These are phyloP conservation scores for Ellobium chinense DNA, from an alignment of 2,888 invertebrate genomes.

Conservation along the genomic window DNA sequence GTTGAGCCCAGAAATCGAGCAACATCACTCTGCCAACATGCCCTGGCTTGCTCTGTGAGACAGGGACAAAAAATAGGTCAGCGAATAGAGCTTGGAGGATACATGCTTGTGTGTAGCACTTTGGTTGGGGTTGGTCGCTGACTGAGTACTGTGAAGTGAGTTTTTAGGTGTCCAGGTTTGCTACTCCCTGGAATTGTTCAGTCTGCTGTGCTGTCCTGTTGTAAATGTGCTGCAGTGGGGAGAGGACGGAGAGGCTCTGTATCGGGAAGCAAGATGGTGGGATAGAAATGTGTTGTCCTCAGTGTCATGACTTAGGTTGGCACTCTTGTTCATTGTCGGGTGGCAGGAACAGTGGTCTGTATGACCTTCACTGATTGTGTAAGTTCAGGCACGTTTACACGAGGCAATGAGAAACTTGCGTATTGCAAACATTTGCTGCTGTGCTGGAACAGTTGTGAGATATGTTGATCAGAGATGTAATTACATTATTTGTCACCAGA, in stretches of 20 bases:
- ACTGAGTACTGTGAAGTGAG: slow-evolving; percentile 10
- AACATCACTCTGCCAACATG: slow-evolving; percentile 28
- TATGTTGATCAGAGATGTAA: too few relatives aligned
- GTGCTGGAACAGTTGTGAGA: neutral
- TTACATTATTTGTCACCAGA: too few relatives aligned
- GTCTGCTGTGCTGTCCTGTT: slow-evolving; percentile 15
- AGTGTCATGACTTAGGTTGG: slow-evolving; percentile 21
- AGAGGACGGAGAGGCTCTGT: neutral
- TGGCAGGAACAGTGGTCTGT: neutral
- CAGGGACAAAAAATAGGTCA: slow-evolving; percentile 47
- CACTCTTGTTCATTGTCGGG: neutral
- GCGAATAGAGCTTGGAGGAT: slow-evolving; percentile 17
- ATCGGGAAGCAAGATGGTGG: neutral
- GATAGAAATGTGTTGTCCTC: slow-evolving; percentile 16
- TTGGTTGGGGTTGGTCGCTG: slow-evolving; percentile 2
- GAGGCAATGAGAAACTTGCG: neutral
- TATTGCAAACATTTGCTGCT: neutral
- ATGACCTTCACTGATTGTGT: slow-evolving; percentile 9
- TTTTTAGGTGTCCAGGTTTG: slow-evolving; percentile 15
- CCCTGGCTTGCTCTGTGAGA: slow-evolving; percentile 48
- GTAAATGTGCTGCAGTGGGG: slow-evolving; percentile 24
- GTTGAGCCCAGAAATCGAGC: slow-evolving; percentile 23
- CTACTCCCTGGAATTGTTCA: slow-evolving; percentile 6
- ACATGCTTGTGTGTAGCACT: slow-evolving; percentile 1
- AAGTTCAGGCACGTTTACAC: neutral